phyloP scores from a whole-genome alignment of 2,797 vertebrate species.

The Sebastes minor region DNA sequence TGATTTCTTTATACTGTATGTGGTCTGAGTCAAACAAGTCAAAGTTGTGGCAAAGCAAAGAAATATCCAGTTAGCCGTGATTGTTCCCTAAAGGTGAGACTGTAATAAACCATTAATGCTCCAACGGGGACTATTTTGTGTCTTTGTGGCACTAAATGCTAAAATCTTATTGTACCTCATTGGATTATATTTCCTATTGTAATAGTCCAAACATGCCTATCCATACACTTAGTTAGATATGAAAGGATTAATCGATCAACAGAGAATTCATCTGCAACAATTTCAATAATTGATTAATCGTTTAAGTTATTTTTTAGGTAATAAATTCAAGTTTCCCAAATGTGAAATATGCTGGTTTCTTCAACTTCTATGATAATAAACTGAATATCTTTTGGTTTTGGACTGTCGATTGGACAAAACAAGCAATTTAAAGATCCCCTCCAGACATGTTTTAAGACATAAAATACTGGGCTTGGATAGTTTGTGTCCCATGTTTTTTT shows the following conservation, averaged over 20 bases:
- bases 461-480: not conserved
- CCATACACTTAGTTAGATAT: not conserved
- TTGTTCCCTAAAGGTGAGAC: slow-evolving; percentile 30
- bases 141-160: slow-evolving; percentile 32
- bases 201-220: not conserved
- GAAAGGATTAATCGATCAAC: not conserved
- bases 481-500: not conserved
- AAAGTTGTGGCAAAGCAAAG: slow-evolving; percentile 2
- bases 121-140: slow-evolving; percentile 26
- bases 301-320: not conserved
- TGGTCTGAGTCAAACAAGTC: not conserved
- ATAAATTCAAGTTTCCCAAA: not conserved
- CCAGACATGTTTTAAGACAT: not conserved
- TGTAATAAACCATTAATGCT: slow-evolving; percentile 28
- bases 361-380: not conserved
- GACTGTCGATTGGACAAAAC: not conserved
- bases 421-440: not conserved
- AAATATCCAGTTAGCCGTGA: slow-evolving; percentile 15
- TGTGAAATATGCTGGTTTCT: not conserved
- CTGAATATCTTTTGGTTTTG: not conserved
- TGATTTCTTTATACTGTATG: not conserved
- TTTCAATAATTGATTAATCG: not conserved
- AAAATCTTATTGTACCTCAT: slow-evolving; percentile 21
- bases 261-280: not conserved
- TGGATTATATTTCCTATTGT: slow-evolving; percentile 18